These are phyloP conservation scores for Steinernema scapterisci DNA, from an alignment of 2,888 invertebrate genomes.

Conservation along the genomic window DNA sequence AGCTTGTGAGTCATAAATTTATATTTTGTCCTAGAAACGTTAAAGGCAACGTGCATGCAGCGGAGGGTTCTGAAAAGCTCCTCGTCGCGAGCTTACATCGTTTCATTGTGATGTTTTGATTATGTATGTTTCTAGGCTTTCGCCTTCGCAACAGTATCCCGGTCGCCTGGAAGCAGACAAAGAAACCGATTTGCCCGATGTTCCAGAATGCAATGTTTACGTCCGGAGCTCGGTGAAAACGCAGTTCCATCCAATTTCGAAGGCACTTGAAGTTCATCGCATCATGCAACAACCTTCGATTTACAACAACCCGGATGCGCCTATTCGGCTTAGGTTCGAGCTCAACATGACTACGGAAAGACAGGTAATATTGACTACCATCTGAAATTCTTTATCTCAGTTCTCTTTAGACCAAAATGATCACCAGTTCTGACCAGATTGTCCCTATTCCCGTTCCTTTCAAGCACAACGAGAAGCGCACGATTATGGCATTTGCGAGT, in stretches of 20 bases:
- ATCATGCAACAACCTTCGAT: slow-evolving; percentile 84
- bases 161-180: slow-evolving; percentile 57
- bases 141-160: slow-evolving; percentile 62
- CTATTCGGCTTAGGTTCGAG: slow-evolving; percentile 77
- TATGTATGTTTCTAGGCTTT: slow-evolving; percentile 45
- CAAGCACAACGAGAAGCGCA: slow-evolving; percentile 64
- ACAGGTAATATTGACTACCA: slow-evolving; percentile 71
- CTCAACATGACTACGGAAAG: slow-evolving; percentile 80
- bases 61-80: not conserved
- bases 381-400: not conserved
- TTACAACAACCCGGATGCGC: slow-evolving; percentile 78
- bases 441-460: slow-evolving; percentile 65
- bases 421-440: slow-evolving; percentile 61
- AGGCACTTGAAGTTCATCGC: slow-evolving; percentile 79
- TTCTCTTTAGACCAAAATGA: slow-evolving; percentile 58
- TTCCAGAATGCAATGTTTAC: slow-evolving; percentile 54
- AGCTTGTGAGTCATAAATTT: slow-evolving; percentile 47
- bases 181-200: slow-evolving; percentile 56
- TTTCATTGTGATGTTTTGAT: not conserved
- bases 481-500: slow-evolving; percentile 63
- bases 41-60: not conserved
- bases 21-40: not conserved
- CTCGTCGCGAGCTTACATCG: not conserved
- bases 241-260: slow-evolving; percentile 76
- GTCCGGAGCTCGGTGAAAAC: slow-evolving; percentile 68